Conservation (phyloP, 2,888 invertebrate species). For the Stenichneumon culpator region DNA sequence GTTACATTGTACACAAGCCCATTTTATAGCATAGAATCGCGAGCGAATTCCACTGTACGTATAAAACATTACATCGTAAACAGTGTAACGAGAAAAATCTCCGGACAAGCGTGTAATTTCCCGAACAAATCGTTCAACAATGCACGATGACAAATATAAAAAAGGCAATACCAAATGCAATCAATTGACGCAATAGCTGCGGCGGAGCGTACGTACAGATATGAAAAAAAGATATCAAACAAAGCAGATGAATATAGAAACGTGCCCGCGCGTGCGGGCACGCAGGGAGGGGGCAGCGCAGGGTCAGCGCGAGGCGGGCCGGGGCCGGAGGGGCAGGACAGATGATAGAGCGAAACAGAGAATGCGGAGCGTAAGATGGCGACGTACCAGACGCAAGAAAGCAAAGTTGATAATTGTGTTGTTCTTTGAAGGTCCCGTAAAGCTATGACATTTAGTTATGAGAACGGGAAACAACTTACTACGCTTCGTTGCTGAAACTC, state of each 20-base stretch:
- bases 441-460: neutral
- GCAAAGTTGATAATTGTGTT: constrained; percentile 12
- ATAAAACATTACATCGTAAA: neutral
- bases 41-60: neutral
- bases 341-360: constrained; percentile 35
- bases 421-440: neutral
- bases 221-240: constrained; percentile 38
- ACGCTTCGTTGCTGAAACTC: constrained; percentile 97
- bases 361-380: constrained; percentile 54
- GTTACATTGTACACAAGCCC: neutral
- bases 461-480: constrained; percentile 89
- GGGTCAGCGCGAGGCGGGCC: constrained; percentile 20
- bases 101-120: neutral
- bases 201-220: constrained; percentile 21
- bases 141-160: constrained; percentile 4
- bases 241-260: constrained; percentile 36
- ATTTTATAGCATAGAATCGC: neutral
- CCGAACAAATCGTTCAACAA: neutral
- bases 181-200: constrained; percentile 22
- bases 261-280: constrained; percentile 20
- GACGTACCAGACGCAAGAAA: constrained; percentile 50
- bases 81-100: constrained; percentile 9
- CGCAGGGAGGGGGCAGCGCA: too few relatives aligned
- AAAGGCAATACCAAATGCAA: neutral
- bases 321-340: constrained; percentile 50